These are phyloP conservation scores for Helicolenus hilgendorfi DNA, from an alignment of 2,797 vertebrate species.

Conservation along the genomic window DNA sequence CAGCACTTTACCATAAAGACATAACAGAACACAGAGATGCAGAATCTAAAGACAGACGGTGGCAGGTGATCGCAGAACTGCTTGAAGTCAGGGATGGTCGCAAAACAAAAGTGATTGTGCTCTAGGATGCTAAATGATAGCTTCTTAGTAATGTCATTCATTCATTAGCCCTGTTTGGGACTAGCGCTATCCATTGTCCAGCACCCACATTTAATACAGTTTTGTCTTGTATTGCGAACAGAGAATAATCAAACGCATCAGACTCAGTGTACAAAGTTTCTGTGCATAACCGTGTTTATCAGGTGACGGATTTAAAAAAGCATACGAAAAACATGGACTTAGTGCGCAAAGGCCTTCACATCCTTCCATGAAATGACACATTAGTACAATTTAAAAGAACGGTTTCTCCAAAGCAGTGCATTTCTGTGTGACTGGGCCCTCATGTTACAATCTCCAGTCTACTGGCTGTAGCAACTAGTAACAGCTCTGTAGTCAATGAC, in stretches of 20 bases:
- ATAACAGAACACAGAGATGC: not conserved
- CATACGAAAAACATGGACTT: too few relatives aligned
- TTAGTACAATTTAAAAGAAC: not conserved
- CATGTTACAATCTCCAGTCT: not conserved
- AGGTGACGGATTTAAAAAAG: too few relatives aligned
- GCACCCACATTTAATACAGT: too few relatives aligned
- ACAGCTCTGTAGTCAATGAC: constrained; percentile 33
- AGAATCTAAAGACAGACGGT: not conserved
- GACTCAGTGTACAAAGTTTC: too few relatives aligned
- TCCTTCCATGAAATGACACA: not conserved
- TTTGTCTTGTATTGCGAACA: too few relatives aligned
- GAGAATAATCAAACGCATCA: too few relatives aligned
- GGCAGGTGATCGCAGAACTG: not conserved
- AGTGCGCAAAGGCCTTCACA: not conserved
- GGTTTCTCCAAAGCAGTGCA: too few relatives aligned
- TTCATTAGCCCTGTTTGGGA: not conserved
- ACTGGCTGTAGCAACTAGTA: not conserved
- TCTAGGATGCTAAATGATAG: not conserved
- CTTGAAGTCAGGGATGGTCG: not conserved
- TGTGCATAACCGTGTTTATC: too few relatives aligned
- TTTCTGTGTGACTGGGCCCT: not conserved
- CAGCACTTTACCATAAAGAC: not conserved
- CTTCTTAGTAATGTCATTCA: not conserved
- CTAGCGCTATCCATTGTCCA: not conserved
- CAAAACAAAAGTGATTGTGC: not conserved